A percentile compares a stretch with the other conserved stretches of the same genome.
These are phyloP conservation scores for Elaphurus davidianus DNA, from an alignment of 2,113 vertebrate species.

Conservation along the genomic window DNA sequence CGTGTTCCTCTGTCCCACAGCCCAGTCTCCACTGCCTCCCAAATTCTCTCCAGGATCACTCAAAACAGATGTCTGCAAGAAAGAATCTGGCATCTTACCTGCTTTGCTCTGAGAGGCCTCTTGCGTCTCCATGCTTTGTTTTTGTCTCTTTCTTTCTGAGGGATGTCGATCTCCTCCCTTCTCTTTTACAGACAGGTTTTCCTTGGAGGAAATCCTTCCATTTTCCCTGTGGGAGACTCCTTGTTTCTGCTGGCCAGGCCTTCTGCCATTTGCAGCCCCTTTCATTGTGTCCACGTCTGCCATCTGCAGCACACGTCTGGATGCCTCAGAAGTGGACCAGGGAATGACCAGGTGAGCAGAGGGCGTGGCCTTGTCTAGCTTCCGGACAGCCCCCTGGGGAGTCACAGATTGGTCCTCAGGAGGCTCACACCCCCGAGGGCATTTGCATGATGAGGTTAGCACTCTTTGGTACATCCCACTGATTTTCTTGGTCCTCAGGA, in stretches of 20 bases:
- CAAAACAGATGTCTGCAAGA: fast-evolving
- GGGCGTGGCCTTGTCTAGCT: background rate
- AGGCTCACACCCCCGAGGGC: background rate
- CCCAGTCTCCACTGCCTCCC: fast-evolving
- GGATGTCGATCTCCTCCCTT: fast-evolving
- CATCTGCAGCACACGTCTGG: background rate
- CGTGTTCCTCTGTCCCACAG: background rate
- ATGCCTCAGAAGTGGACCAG: background rate
- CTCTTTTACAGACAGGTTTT: background rate
- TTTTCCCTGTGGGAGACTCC: too few relatives aligned
- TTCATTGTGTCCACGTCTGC: too few relatives aligned
- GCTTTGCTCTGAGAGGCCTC: background rate
- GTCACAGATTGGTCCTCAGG: background rate
- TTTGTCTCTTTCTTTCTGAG: background rate
- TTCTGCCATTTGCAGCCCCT: too few relatives aligned
- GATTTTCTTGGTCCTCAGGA: background rate
- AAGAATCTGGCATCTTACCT: background rate
- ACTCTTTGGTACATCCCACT: background rate
- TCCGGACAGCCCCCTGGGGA: fast-evolving
- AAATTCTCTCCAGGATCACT: fast-evolving
- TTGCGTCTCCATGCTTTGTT: fast-evolving
- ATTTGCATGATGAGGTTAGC: background rate
- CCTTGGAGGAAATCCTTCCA: too few relatives aligned
- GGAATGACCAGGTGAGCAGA: background rate
- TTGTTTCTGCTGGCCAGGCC: too few relatives aligned